Conservation (phyloP, 1,140 invertebrate genomes). For the Choristoneura fumiferana region DNA sequence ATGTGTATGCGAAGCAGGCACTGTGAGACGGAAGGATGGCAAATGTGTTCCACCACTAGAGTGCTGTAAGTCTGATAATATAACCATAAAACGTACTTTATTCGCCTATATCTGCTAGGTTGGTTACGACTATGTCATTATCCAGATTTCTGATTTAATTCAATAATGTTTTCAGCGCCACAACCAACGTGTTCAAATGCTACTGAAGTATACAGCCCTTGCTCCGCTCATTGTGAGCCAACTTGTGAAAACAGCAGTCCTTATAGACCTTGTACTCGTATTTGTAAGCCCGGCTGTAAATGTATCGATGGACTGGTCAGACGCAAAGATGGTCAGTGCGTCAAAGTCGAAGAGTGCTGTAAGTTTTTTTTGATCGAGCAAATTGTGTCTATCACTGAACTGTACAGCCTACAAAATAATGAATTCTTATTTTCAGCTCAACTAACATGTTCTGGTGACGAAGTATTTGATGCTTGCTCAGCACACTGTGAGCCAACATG, state of each 20-base stretch:
- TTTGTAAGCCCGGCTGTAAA: conserved; percentile 6
- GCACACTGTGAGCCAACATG: conserved; percentile 15
- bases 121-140: no score
- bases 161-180: no score
- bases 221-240: conserved; percentile 1
- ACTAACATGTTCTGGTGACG: neutral
- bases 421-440: neutral
- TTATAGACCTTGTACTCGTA: neutral
- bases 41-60: conserved; percentile 5
- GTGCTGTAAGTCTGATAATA: neutral
- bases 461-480: conserved; percentile 1
- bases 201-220: conserved; percentile 7
- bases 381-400: no score
- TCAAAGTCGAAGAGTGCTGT: neutral
- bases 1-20: conserved; percentile 10
- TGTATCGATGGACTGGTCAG: conserved; percentile 16
- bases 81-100: no score
- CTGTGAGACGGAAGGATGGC: neutral
- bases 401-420: no score
- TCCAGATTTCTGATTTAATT: no score
- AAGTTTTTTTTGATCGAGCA: no score
- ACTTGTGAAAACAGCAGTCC: conserved; percentile 12
- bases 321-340: conserved; percentile 8
- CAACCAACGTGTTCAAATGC: no score
- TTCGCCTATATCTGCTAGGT: no score